Evolutionary conservation across 1,140 invertebrate species (phyloP), one percentile per base, ranked within the genome.

Genomic region (Temnothorax curvispinosus): DNA sequence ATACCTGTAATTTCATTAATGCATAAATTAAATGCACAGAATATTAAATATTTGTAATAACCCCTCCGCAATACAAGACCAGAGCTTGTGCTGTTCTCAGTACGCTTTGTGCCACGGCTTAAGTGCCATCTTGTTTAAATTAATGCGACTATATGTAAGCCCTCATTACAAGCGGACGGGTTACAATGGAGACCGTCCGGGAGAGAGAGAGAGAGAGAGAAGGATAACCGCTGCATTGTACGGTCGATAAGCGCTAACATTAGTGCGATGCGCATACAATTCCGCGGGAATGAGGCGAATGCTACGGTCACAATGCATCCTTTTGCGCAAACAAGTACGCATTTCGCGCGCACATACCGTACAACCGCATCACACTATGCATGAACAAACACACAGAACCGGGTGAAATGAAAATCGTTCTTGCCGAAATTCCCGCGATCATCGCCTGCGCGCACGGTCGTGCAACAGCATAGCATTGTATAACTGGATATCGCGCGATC

Each of bases 161-260:
- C 44, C 77, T 65, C 58, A 78, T 72, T 56, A 77, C 81, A 75
- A 75, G 27, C 44, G 65, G 47, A 8, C 69, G 67, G 50, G 72
- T 67, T 54, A 89, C 88, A 89, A 89, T 89, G 56, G 85, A 64
- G 41, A 82, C 76, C 47, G 13, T n/a, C n/a, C 41, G 21, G 54
- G 60, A 21, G 21, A 21, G 54, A 32, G 56, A 21, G 21, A 21
- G 54, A 32, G 56, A 77, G 72, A 44, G 74, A 65, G n/a, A 41
- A 52, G 21, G 77, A 38, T 44, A 77, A 80, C 15, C 5, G 38
- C 27, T 18, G 35, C 38, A 87, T 85, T 90, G 88, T 87, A 81
- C 88, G 88, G 69, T 82, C 76, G 88, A 90, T 90, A 86, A 88
- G 71, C 87, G 71, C 72, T 13, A 78, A 78, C 75, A 69, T 67